These are phyloP conservation scores for Trididemnum nubilum DNA, from an alignment of 23 tunicate species.

Conservation along the genomic window DNA sequence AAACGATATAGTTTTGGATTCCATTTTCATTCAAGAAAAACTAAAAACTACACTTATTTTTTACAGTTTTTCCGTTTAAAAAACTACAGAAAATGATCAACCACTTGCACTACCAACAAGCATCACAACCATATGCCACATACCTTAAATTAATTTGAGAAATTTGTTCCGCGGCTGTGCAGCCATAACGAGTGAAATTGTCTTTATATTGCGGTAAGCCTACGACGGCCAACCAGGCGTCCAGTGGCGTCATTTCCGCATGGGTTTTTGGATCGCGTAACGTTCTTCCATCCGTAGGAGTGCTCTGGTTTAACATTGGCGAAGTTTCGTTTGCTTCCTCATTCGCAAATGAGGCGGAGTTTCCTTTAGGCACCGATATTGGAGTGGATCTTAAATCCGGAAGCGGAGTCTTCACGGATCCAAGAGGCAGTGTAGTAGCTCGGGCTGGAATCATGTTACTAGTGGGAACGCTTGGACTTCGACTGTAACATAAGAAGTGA, in stretches of 20 bases:
- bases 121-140: background rate
- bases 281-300: background rate
- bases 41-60: no score
- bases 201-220: conserved; percentile 82
- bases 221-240: conserved; percentile 65
- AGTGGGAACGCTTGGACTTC: background rate
- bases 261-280: background rate
- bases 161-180: conserved; percentile 72
- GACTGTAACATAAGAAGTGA: background rate
- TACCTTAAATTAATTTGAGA: conserved; percentile 58
- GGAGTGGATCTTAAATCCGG: conserved; percentile 27
- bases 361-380: background rate
- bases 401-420: background rate
- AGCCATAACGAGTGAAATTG: conserved; percentile 62
- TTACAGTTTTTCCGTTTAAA: no score
- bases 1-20: no score
- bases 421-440: background rate
- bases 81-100: no score
- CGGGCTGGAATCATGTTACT: conserved; percentile 25
- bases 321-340: conserved; percentile 40
- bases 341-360: background rate
- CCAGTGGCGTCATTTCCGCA: conserved; percentile 44
- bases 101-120: no score
- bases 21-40: no score
- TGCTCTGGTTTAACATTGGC: background rate